Conservation (phyloP, 2,888 invertebrate species). For the Stomorhina lunata region DNA sequence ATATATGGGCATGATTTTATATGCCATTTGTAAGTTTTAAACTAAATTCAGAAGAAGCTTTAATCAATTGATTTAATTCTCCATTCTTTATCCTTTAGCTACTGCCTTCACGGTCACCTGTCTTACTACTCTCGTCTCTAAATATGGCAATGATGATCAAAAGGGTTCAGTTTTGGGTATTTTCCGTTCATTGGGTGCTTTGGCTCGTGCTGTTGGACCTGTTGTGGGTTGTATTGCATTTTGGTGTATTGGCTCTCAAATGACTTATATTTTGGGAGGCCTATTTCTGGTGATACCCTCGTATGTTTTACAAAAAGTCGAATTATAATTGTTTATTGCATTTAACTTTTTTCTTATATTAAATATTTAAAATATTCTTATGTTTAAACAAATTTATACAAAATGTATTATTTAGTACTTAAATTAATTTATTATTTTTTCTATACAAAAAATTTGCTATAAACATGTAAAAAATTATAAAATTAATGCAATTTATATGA, state of each 20-base stretch:
- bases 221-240: constrained; percentile 92
- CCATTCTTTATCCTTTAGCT: constrained; percentile 80
- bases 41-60: background rate
- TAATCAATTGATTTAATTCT: too few relatives aligned
- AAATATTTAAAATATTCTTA: constrained; percentile 29
- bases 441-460: background rate
- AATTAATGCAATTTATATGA: background rate
- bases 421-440: constrained; percentile 39
- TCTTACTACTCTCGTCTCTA: constrained; percentile 95
- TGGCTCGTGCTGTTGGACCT: constrained; percentile 96
- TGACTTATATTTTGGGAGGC: constrained; percentile 91
- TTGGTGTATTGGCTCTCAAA: constrained; percentile 93
- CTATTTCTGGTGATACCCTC: constrained; percentile 88
- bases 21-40: constrained; percentile 90
- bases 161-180: constrained; percentile 97
- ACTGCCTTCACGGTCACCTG: constrained; percentile 97
- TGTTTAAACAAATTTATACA: constrained; percentile 40
- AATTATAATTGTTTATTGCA: constrained; percentile 66
- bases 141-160: constrained; percentile 88
- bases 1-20: constrained; percentile 91
- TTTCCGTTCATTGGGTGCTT: constrained; percentile 95
- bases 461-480: background rate
- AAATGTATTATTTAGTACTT: constrained; percentile 55
- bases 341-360: background rate
- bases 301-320: constrained; percentile 82